Conservation (phyloP, 2,113 vertebrate species). For the Zeus faber region DNA sequence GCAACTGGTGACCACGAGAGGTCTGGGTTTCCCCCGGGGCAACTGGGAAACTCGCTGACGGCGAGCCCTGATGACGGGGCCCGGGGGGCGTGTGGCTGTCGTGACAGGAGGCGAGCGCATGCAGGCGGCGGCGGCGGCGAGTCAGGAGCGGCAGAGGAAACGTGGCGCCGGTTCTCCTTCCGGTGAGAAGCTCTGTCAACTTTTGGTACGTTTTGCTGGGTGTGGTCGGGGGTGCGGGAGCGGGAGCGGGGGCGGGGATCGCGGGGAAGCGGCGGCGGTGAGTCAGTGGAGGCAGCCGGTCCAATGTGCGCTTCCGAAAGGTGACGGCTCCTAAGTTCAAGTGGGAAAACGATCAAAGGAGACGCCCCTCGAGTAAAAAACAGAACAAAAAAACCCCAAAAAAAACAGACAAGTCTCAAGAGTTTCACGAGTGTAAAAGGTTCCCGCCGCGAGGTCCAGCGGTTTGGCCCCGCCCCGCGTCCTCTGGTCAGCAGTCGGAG, state of each 20-base stretch:
- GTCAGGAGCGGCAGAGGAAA: not conserved
- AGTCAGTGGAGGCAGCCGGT: slow-evolving; percentile 20
- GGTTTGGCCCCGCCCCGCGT: slow-evolving; percentile 12
- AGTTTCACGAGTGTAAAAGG: slow-evolving; percentile 14
- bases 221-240: not conserved
- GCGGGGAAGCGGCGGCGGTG: not conserved
- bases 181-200: not conserved
- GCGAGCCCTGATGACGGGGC: too few relatives aligned
- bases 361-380: slow-evolving; percentile 8
- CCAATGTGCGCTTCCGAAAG: slow-evolving; percentile 9
- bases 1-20: too few relatives aligned
- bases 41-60: too few relatives aligned
- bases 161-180: too few relatives aligned
- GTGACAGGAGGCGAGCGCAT: slow-evolving; percentile 16
- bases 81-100: too few relatives aligned
- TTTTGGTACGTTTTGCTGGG: not conserved
- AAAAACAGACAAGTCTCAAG: not conserved
- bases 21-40: too few relatives aligned
- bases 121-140: slow-evolving; percentile 10
- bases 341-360: not conserved
- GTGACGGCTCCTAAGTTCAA: not conserved
- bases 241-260: not conserved
- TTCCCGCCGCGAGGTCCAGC: slow-evolving; percentile 4
- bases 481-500: slow-evolving; percentile 70
- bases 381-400: not conserved